Percentiles rank a stretch among this genome's conserved stretches.
Evolutionary conservation across 2,113 vertebrate genomes (phyloP).

Genomic region (Calypte anna): DNA sequence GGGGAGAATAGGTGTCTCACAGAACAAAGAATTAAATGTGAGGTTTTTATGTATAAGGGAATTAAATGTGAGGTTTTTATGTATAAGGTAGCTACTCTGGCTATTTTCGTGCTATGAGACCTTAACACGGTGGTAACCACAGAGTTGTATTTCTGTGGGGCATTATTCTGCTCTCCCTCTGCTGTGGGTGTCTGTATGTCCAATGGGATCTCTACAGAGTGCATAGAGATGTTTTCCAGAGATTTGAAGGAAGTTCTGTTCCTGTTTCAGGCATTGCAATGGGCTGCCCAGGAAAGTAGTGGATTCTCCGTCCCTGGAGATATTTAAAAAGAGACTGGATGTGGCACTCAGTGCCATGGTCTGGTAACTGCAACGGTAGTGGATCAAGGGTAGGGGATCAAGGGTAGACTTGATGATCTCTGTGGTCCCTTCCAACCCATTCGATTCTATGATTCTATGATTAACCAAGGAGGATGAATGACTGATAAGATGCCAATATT

Average conservation of each 20-base stretch:
- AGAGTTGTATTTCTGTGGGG: fast-evolving
- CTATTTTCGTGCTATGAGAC: not conserved
- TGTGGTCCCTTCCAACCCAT: too few relatives aligned
- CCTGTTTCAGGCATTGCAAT: too few relatives aligned
- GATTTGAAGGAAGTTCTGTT: not conserved
- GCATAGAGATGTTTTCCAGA: not conserved
- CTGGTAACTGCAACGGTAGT: too few relatives aligned
- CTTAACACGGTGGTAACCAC: not conserved
- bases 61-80: not conserved
- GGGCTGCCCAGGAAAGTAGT: too few relatives aligned
- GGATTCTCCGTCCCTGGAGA: too few relatives aligned
- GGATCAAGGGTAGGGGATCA: too few relatives aligned
- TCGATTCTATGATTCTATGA: too few relatives aligned
- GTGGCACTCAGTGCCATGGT: too few relatives aligned
- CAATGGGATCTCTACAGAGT: not conserved
- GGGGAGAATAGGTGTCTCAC: not conserved
- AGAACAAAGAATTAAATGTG: not conserved
- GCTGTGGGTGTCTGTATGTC: not conserved
- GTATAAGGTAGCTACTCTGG: not conserved
- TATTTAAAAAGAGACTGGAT: too few relatives aligned
- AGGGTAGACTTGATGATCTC: too few relatives aligned
- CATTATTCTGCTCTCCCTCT: not conserved
- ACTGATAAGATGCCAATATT: not conserved
- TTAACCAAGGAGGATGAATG: not conserved
- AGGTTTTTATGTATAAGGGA: not conserved